Evolutionary conservation across 2,797 vertebrate genomes (phyloP).

Genomic region (Coregonus suidteri): DNA sequence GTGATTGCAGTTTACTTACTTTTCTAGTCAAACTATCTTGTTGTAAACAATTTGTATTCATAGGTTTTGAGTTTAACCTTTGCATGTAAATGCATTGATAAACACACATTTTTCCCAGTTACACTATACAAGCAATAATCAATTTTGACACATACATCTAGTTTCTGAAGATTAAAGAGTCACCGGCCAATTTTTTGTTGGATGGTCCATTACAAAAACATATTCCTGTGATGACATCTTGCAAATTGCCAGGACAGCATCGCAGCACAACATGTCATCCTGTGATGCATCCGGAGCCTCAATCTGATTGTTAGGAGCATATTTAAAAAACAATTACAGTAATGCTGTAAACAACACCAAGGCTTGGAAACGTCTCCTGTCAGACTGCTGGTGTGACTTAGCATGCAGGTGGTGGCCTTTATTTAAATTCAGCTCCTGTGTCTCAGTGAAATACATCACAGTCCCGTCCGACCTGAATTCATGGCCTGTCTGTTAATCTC

Average conservation of each 20-base stretch:
- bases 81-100: constrained; percentile 29
- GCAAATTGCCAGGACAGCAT: constrained; percentile 32
- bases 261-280: constrained; percentile 15
- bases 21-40: constrained; percentile 20
- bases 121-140: neutral
- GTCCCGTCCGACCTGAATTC: neutral
- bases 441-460: neutral
- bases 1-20: constrained; percentile 1
- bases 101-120: constrained; percentile 27
- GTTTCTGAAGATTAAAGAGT: neutral
- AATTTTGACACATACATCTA: constrained; percentile 33
- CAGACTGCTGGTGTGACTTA: constrained; percentile 7
- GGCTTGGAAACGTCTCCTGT: neutral
- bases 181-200: neutral
- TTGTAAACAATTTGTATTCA: constrained; percentile 23
- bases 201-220: constrained; percentile 29
- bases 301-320: neutral
- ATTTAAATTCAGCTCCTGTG: constrained; percentile 27
- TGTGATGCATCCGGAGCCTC: neutral
- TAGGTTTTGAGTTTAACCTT: constrained; percentile 4
- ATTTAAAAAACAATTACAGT: constrained; percentile 4
- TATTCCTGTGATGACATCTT: constrained; percentile 35
- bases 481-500: constrained; percentile 10
- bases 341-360: constrained; percentile 15
- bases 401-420: constrained; percentile 23